Evolutionary conservation across 2,113 vertebrate species (phyloP), one percentile per base, ranked within the genome.

Genomic region (Platycercus adscitus): DNA sequence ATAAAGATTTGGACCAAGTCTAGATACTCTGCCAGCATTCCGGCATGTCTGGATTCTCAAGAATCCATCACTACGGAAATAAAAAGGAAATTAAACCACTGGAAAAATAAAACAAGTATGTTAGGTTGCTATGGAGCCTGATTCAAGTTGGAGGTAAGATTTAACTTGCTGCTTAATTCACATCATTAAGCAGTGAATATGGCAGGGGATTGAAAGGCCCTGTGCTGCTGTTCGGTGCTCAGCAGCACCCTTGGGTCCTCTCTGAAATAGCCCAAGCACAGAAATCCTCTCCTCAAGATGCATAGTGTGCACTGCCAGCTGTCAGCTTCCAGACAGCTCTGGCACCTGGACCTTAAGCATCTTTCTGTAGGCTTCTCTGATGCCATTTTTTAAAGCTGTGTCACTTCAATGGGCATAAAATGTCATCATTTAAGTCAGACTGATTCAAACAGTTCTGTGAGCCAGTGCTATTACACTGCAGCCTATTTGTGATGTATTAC

Each of bases 31-130:
- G 92, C 79, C 94, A 96, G 80, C 43, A 71, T 50, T 84, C 53
- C 8, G 91, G 95, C 86, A 97, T 89, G 95, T 84, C 95, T 96
- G 94, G 95, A 96, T 91, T 95, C 86, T 35, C 64, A 96, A 92
- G 96, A 96, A 97, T 97, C 83, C 86, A 88, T 71, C 2, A 10
- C 86, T 95, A 60, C 18, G 81, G 92, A 96, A 96, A 95, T 91
- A 93, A 95, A 92, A 94, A 93, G 96, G 95, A 95, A 97, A 97
- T 95, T 78, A 96, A 97, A 93, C 72, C 69, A 47, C 83, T 92
- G 65, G 88, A 72, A 90, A 93, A 92, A 97, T 69, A 43, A 5
- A 33, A 83, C 50, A 88, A 75, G 29, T 43, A 92, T 92, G 91
- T 64, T 78, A 60, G 60, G 77, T 92, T 96, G 81, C 94, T 84